Conservation (phyloP, 2,797 vertebrate species). For the Synaphobranchus kaupii region DNA sequence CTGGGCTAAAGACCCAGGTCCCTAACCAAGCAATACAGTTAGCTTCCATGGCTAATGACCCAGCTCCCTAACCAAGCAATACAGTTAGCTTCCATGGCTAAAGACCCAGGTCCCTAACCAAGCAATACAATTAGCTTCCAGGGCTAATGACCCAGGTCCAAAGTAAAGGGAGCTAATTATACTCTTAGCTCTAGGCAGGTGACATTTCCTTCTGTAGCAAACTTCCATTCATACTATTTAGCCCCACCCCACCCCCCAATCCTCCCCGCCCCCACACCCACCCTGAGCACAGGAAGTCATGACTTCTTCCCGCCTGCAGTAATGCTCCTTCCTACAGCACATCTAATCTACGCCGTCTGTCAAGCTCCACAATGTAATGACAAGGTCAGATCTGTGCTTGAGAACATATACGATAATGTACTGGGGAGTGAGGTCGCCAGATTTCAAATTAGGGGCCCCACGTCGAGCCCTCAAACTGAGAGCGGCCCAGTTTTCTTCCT, state of each 20-base stretch:
- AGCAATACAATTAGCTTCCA: not conserved
- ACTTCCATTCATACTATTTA: not conserved
- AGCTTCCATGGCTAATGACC: constrained; percentile 80
- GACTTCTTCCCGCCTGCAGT: constrained; percentile 74
- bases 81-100: not conserved
- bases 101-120: not conserved
- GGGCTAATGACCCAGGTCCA: not conserved
- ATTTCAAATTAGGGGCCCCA: constrained; percentile 54
- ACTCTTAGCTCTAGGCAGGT: not conserved
- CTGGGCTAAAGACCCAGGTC: constrained; percentile 43
- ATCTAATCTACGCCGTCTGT: constrained; percentile 13
- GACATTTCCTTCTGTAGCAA: not conserved
- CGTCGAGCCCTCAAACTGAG: constrained; percentile 69
- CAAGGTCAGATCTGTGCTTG: not conserved
- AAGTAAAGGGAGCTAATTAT: not conserved
- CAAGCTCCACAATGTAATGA: constrained; percentile 32
- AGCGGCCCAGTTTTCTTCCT: constrained; percentile 59
- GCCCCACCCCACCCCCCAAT: not conserved
- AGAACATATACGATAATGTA: constrained; percentile 26
- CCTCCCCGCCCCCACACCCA: not conserved
- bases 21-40: constrained; percentile 75
- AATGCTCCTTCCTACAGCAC: constrained; percentile 69
- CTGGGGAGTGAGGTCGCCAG: constrained; percentile 58
- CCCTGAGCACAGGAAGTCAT: constrained; percentile 74
- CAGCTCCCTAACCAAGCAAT: constrained; percentile 70